Evolutionary conservation across 2,113 vertebrate species (phyloP).

Genomic region (Raphicerus campestris): DNA sequence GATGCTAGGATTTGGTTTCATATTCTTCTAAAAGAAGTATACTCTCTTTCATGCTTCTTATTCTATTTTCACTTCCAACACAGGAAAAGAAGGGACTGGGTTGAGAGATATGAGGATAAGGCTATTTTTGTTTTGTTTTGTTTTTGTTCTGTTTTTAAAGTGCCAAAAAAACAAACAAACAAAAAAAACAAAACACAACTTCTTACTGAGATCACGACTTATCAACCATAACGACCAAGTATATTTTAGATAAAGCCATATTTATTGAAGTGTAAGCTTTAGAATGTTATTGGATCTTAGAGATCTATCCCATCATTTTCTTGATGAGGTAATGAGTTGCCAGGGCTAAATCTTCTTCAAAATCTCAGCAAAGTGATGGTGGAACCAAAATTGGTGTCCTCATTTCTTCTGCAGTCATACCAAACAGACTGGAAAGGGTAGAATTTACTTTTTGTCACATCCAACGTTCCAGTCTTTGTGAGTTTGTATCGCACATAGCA

Average conservation of each 20-base stretch:
- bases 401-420: background rate
- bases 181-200: background rate
- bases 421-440: background rate
- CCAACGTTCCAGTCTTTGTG: background rate
- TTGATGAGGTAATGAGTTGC: background rate
- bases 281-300: background rate
- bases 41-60: background rate
- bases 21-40: background rate
- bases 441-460: background rate
- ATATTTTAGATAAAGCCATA: background rate
- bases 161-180: too few relatives aligned
- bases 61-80: background rate
- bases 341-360: background rate
- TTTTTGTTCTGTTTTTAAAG: background rate
- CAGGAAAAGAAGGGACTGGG: background rate
- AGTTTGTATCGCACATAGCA: background rate
- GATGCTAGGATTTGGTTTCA: background rate
- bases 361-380: background rate
- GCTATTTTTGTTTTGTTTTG: background rate
- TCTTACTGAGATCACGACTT: background rate
- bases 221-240: background rate
- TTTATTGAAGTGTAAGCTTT: background rate
- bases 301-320: background rate
- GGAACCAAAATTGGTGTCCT: background rate
- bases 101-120: background rate